These are phyloP conservation scores for Papilio protenor DNA, from an alignment of 2,888 invertebrate species.

Conservation along the genomic window DNA sequence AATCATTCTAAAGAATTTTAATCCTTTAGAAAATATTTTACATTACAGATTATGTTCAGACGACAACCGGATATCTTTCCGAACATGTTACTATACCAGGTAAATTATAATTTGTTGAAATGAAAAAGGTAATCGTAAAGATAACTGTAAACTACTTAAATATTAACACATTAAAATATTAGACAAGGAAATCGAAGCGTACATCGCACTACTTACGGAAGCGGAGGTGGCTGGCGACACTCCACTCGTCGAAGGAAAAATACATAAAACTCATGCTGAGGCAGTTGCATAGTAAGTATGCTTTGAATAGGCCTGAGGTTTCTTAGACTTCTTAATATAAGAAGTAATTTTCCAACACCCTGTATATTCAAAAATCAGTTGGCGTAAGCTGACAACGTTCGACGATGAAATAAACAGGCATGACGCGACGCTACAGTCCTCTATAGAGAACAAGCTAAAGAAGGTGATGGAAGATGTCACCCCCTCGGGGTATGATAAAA, in stretches of 20 bases:
- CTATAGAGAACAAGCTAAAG: constrained; percentile 57
- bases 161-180: constrained; percentile 33
- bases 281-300: constrained; percentile 65
- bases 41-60: constrained; percentile 67
- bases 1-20: background rate
- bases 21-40: constrained; percentile 5
- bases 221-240: constrained; percentile 69
- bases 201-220: constrained; percentile 66
- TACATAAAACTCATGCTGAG: constrained; percentile 68
- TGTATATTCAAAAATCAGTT: constrained; percentile 52
- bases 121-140: constrained; percentile 8
- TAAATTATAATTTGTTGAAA: constrained; percentile 46
- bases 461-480: constrained; percentile 61
- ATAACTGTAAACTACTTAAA: background rate
- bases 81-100: constrained; percentile 68
- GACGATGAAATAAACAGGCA: constrained; percentile 61
- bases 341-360: background rate
- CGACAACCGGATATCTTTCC: constrained; percentile 66
- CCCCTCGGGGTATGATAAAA: constrained; percentile 53
- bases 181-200: constrained; percentile 72
- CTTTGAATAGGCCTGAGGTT: background rate
- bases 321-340: background rate
- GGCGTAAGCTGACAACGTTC: constrained; percentile 63
- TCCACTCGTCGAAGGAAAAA: constrained; percentile 62
- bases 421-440: constrained; percentile 55